Conservation (phyloP, 1,140 invertebrate species). For the Procambarus clarkii region DNA sequence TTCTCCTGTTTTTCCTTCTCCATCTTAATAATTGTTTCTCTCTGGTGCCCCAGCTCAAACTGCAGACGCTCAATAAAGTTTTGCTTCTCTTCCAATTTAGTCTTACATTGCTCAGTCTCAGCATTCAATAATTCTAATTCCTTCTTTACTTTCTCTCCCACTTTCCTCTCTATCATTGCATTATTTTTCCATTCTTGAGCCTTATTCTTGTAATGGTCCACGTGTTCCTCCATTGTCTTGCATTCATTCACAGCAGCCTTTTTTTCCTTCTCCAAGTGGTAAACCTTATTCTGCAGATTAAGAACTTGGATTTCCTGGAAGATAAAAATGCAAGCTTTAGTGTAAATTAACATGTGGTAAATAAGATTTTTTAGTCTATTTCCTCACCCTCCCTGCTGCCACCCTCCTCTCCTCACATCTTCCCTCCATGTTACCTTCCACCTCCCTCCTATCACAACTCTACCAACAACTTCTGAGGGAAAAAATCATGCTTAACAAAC, state of each 20-base stretch:
- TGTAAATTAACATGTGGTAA: neutral
- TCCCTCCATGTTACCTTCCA: too few relatives aligned
- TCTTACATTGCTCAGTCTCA: neutral
- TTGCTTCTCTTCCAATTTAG: slow-evolving; percentile 6
- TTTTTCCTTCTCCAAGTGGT: slow-evolving; percentile 37
- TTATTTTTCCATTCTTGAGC: slow-evolving; percentile 49
- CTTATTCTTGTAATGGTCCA: slow-evolving; percentile 49
- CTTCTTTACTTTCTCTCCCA: slow-evolving; percentile 27
- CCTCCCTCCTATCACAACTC: too few relatives aligned
- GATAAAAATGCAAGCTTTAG: neutral
- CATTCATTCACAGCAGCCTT: slow-evolving; percentile 10
- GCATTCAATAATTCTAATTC: slow-evolving; percentile 4
- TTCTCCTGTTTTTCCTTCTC: slow-evolving; percentile 35
- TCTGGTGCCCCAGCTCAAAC: slow-evolving; percentile 58
- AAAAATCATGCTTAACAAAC: too few relatives aligned
- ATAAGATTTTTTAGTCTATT: neutral
- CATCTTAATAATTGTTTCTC: slow-evolving; percentile 30
- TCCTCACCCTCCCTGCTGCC: too few relatives aligned
- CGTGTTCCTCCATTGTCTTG: slow-evolving; percentile 6
- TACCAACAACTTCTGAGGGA: too few relatives aligned
- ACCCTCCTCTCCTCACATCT: too few relatives aligned
- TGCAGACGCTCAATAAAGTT: slow-evolving; percentile 12
- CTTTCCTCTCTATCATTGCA: neutral
- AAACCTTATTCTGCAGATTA: slow-evolving; percentile 34
- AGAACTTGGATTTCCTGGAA: slow-evolving; percentile 37